phyloP scores from a whole-genome alignment of 2,797 vertebrate genomes.

The Nyctalus aviator region DNA sequence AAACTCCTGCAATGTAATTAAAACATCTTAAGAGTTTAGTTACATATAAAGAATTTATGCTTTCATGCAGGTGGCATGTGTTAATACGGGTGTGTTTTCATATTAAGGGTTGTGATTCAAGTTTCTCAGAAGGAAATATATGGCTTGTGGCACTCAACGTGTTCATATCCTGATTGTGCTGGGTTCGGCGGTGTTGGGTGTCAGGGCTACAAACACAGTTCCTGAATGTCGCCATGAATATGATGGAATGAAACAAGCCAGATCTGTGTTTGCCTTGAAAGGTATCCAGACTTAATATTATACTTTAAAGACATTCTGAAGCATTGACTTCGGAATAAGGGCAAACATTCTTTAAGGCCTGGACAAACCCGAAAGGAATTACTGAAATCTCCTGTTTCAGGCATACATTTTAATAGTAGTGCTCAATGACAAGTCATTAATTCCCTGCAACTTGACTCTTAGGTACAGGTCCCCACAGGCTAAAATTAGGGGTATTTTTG shows the following conservation, averaged over 20 bases:
- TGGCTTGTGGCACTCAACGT: constrained; percentile 22
- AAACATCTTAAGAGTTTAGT: constrained; percentile 71
- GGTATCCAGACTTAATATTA: constrained; percentile 79
- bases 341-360: constrained; percentile 78
- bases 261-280: constrained; percentile 82
- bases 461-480: constrained; percentile 70
- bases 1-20: constrained; percentile 69
- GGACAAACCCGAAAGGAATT: constrained; percentile 79
- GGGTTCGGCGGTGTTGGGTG: constrained; percentile 71
- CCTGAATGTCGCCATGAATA: constrained; percentile 68
- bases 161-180: constrained; percentile 43
- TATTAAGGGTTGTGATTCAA: constrained; percentile 73
- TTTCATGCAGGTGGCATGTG: constrained; percentile 72
- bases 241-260: constrained; percentile 79
- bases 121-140: constrained; percentile 75
- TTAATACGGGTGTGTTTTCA: constrained; percentile 76
- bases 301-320: constrained; percentile 74
- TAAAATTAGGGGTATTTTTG: constrained; percentile 68
- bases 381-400: constrained; percentile 79
- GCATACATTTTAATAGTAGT: constrained; percentile 71
- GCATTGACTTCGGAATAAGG: constrained; percentile 75
- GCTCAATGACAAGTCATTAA: constrained; percentile 69
- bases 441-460: constrained; percentile 72
- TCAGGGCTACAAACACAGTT: constrained; percentile 52
- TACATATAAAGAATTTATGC: constrained; percentile 65